phyloP scores from a whole-genome alignment of 2,888 invertebrate species.

The Selenia dentaria region DNA sequence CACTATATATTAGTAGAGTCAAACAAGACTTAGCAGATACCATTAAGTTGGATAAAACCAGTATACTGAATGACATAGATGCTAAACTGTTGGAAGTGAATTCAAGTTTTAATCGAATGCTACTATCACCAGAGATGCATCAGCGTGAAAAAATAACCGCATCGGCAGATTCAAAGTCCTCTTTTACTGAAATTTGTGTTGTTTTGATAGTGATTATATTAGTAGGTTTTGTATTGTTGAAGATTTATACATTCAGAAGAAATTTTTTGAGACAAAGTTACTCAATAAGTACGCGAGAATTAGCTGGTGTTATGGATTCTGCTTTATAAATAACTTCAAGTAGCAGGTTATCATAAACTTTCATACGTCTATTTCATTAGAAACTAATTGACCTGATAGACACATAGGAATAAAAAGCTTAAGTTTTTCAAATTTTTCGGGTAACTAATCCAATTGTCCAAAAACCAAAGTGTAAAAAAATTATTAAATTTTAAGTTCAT shows the following conservation, averaged over 20 bases:
- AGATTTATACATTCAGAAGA: constrained; percentile 46
- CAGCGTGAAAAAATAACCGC: constrained; percentile 36
- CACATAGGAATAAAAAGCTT: too few species aligned
- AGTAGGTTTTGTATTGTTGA: constrained; percentile 43
- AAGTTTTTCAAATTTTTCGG: too few species aligned
- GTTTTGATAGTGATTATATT: constrained; percentile 48
- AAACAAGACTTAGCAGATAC: constrained; percentile 41
- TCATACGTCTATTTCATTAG: too few species aligned
- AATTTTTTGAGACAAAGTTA: constrained; percentile 38
- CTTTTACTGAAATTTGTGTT: constrained; percentile 45
- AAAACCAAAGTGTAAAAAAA: too few species aligned
- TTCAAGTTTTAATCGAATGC: constrained; percentile 3
- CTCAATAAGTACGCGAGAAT: constrained; percentile 47
- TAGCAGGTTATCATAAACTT: too few species aligned
- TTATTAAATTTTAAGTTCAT: too few species aligned
- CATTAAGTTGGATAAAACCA: constrained; percentile 39
- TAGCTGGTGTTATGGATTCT: constrained; percentile 51
- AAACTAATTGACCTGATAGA: too few species aligned
- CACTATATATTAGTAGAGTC: constrained; percentile 39
- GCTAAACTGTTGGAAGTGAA: constrained; percentile 32
- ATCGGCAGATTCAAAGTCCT: constrained; percentile 24
- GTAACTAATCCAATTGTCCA: too few species aligned
- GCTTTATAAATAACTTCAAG: constrained; percentile 35
- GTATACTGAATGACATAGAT: constrained; percentile 38
- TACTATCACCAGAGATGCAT: constrained; percentile 10